phyloP scores from a whole-genome alignment of 1,140 invertebrate species.

The Doryteuthis pealeii region DNA sequence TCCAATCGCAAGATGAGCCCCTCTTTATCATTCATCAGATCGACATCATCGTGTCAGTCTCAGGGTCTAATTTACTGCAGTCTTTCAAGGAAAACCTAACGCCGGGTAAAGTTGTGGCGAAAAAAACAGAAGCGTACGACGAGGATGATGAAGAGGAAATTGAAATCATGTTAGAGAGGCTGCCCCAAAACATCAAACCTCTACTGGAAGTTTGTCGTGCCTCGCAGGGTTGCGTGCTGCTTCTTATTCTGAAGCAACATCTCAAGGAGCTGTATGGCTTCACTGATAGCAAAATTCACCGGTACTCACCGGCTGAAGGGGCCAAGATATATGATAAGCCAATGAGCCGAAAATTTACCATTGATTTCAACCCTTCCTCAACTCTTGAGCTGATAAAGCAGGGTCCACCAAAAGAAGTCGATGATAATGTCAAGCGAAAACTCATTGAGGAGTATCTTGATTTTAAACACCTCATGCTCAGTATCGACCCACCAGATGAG shows the following conservation, averaged over 20 bases:
- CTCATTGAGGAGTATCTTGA: conserved; percentile 88
- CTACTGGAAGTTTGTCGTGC: conserved; percentile 83
- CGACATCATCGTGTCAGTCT: conserved; percentile 92
- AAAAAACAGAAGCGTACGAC: conserved; percentile 66
- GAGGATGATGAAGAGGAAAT: conserved; percentile 79
- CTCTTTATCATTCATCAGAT: conserved; percentile 98
- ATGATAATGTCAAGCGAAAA: conserved; percentile 70
- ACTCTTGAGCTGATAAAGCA: conserved; percentile 73
- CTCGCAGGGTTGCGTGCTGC: conserved; percentile 87
- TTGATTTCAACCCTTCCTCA: conserved; percentile 83
- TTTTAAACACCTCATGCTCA: conserved; percentile 90
- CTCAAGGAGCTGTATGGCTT: conserved; percentile 93
- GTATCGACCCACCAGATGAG: conserved; percentile 85
- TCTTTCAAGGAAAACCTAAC: conserved; percentile 71
- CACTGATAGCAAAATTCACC: conserved; percentile 89
- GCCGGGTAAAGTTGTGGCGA: conserved; percentile 7
- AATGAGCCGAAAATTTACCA: conserved; percentile 72
- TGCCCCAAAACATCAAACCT: conserved; percentile 76
- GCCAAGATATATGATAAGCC: conserved; percentile 96
- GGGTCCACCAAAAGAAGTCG: conserved; percentile 68
- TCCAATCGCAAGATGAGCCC: conserved; percentile 96
- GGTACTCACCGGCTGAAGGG: conserved; percentile 93
- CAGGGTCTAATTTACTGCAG: conserved; percentile 89
- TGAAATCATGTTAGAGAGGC: conserved; percentile 37
- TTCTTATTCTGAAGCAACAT: conserved; percentile 89